phyloP scores from a whole-genome alignment of 2,888 invertebrate species.

The Chrysopilus asiliformis region DNA sequence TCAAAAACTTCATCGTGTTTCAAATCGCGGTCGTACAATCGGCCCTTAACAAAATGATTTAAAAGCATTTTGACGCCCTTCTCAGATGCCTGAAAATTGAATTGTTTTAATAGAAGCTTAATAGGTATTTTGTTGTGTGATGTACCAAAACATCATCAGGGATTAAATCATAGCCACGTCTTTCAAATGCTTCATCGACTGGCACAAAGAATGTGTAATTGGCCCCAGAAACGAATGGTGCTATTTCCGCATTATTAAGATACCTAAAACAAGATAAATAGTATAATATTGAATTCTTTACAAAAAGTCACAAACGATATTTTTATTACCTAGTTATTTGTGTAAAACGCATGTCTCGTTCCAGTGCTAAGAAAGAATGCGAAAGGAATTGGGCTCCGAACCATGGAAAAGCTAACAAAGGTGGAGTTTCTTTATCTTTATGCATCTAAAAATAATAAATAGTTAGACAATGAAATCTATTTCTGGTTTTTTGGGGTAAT shows the following conservation, averaged over 20 bases:
- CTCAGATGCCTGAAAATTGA: slow-evolving; percentile 38
- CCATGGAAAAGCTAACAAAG: slow-evolving; percentile 49
- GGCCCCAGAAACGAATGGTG: slow-evolving; percentile 46
- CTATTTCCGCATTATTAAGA: slow-evolving; percentile 47
- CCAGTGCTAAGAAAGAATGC: slow-evolving; percentile 46
- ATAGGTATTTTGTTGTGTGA: neutral
- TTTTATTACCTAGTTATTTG: slow-evolving; percentile 39
- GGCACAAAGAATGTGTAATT: slow-evolving; percentile 59
- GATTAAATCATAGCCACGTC: slow-evolving; percentile 43
- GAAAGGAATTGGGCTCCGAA: slow-evolving; percentile 50
- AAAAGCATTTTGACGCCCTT: slow-evolving; percentile 44
- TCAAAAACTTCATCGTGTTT: slow-evolving; percentile 40
- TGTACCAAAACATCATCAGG: slow-evolving; percentile 40
- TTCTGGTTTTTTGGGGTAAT: no score
- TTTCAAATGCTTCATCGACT: slow-evolving; percentile 49
- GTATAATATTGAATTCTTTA: neutral
- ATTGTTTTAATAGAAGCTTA: no score
- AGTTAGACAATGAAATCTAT: no score
- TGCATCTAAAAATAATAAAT: slow-evolving; percentile 38
- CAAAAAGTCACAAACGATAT: neutral
- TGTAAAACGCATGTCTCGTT: slow-evolving; percentile 42
- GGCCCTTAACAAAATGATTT: slow-evolving; percentile 48
- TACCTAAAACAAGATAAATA: slow-evolving; percentile 30
- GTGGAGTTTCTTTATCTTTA: slow-evolving; percentile 51
- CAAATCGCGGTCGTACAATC: slow-evolving; percentile 46